Base-by-base conservation (phyloP, 1,140 invertebrate genomes). In the Musca domestica region DNA sequence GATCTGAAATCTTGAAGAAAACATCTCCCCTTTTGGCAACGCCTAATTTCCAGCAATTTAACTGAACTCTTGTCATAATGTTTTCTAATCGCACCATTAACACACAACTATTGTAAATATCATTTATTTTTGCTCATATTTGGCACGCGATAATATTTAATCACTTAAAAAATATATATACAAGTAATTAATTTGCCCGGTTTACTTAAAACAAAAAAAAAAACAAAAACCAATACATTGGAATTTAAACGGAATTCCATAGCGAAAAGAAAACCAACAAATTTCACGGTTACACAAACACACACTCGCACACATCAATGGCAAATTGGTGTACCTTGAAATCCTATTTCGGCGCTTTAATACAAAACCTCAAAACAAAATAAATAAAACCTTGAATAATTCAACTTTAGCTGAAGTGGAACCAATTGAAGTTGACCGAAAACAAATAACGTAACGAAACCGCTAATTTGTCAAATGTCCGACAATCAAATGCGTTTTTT, bases 391-490 rank as follows among this genome's bases (percentile, higher is more conserved):
- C 52, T 15, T 9, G 14, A 10, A n/a, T 48, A n/a, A 20, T 23
- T 49, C 25, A 46, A 20, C 46, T 48, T 25, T 7, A 25, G 23
- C 27, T 17, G 41, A 61, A 61, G 27, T 61, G 56, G 17, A 61
- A 61, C 56, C 30, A 61, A 61, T 61, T 41, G 30, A 30, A 34
- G 19, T 34, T 61, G 27, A 61, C 9, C 22, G n/a, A 12, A 34
- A 61, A 34, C 4, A 61, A 61, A 61, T 20, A n/a, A 61, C 30
- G 27, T 23, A 20, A 34, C 56, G 15, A 17, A 61, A 61, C 56
- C 56, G 14, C 56, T 61, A 61, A 61, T 61, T 61, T 61, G 56
- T 61, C 56, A 61, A 61, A 61, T 61, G 56, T 61, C 56, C 56
- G 56, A 61, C 56, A 17, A 61, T 61, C 27, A 41, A 7, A 61